A percentile compares a stretch with the other conserved stretches of the same genome.
These are phyloP conservation scores for Nannobrachium achirus DNA, from an alignment of 2,113 vertebrate species.

Conservation along the genomic window DNA sequence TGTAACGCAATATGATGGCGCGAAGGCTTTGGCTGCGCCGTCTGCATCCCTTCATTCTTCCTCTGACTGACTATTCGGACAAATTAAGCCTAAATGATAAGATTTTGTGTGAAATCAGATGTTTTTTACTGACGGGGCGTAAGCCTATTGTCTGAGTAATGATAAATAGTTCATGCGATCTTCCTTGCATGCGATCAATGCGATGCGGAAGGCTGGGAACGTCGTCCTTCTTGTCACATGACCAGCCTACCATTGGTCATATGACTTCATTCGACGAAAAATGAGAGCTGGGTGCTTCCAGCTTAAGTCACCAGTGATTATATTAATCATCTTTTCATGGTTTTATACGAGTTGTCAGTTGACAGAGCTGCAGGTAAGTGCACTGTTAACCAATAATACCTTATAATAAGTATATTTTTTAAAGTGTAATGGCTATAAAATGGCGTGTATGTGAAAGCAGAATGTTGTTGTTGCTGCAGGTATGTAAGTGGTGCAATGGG, in stretches of 20 bases:
- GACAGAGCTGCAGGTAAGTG: constrained; percentile 64
- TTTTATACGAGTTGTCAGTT: constrained; percentile 44
- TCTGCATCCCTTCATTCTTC: too few relatives aligned
- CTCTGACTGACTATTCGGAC: too few relatives aligned
- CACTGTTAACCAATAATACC: background rate
- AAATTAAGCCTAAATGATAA: too few relatives aligned
- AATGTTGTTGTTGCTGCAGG: constrained; percentile 40
- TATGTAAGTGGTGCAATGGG: constrained; percentile 72
- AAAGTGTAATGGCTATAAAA: background rate
- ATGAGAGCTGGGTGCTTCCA: constrained; percentile 67
- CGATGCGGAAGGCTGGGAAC: background rate
- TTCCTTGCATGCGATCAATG: too few relatives aligned
- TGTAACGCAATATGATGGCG: too few relatives aligned
- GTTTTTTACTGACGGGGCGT: background rate
- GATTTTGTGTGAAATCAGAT: too few relatives aligned
- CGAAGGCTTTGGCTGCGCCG: too few relatives aligned
- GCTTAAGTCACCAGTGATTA: constrained; percentile 26
- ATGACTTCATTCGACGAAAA: constrained; percentile 64
- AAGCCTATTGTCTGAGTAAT: too few relatives aligned
- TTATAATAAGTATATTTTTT: background rate
- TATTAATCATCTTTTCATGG: constrained; percentile 59
- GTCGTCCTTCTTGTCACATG: constrained; percentile 50
- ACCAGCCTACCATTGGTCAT: constrained; percentile 45
- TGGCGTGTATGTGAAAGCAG: background rate
- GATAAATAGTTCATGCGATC: too few relatives aligned